These are phyloP conservation scores for Pemphredon lugubris DNA, from an alignment of 2,888 invertebrate genomes.

Conservation along the genomic window DNA sequence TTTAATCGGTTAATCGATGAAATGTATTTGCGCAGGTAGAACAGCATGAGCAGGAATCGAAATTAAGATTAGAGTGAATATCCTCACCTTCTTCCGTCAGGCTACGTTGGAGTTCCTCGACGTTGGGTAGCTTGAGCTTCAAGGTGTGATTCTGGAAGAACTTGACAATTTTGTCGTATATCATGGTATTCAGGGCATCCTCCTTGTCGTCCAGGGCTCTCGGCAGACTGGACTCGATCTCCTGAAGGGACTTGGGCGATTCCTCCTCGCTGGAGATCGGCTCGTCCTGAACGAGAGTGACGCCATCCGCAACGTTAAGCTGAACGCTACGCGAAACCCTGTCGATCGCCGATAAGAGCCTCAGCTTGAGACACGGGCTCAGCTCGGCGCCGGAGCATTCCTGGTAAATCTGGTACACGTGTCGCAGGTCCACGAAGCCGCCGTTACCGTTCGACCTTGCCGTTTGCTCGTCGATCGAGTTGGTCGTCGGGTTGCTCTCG, in stretches of 20 bases:
- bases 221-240: slow-evolving; percentile 88
- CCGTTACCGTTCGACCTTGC: slow-evolving; percentile 72
- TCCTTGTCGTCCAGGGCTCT: slow-evolving; percentile 88
- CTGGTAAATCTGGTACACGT: slow-evolving; percentile 90
- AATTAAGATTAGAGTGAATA: no score
- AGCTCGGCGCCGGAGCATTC: slow-evolving; percentile 87
- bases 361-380: slow-evolving; percentile 89
- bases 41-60: no score
- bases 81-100: slow-evolving; percentile 83
- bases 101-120: slow-evolving; percentile 85
- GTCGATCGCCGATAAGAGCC: slow-evolving; percentile 89
- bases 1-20: neutral
- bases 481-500: slow-evolving; percentile 68
- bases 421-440: slow-evolving; percentile 86
- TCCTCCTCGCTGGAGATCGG: slow-evolving; percentile 65
- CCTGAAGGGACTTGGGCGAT: slow-evolving; percentile 83
- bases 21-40: neutral
- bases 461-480: slow-evolving; percentile 75
- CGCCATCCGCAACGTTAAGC: slow-evolving; percentile 87
- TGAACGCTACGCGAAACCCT: slow-evolving; percentile 86
- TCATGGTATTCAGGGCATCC: slow-evolving; percentile 88
- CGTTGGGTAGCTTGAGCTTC: slow-evolving; percentile 90
- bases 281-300: slow-evolving; percentile 87
- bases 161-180: slow-evolving; percentile 87
- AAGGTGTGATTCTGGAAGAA: slow-evolving; percentile 91